Base-by-base conservation (phyloP, 2,888 invertebrate genomes). In the Dasypogon diadema region DNA sequence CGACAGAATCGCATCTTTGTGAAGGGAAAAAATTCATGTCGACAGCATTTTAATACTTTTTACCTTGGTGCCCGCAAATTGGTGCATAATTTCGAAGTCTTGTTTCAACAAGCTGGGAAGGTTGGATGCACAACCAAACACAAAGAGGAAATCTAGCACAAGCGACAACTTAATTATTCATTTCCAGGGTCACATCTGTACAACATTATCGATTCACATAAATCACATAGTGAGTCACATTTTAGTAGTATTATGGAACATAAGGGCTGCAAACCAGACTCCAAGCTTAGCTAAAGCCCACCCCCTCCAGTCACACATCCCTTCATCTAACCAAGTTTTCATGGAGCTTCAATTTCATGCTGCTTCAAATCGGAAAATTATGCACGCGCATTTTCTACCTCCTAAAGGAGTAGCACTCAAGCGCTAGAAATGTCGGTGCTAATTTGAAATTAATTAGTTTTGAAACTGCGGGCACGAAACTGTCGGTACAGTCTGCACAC, bases 151-250 rank as follows among this genome's bases (percentile, higher is more conserved):
- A 60, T 60, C 37, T 34, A 37, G 18, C 18, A 37, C 60, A 34
- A 60, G 60, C 37, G 60, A 37, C 60, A 60, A 60, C 60, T 60
- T 60, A 60, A 60, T 60, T 60, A 60, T 60, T 60, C 60, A 60
- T 60, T 60, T 60, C 37, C 60, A 60, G 60, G 60, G 37, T 12
- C 60, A 37, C 60, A 37, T 60, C n/a, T 60, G 60, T 37, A 21
- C 21, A 60, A 21, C 60, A 8, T 37, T 37, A 60, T 60, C 60
- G 42, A 18, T 37, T 60, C 34, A 16, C 10, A 37, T 60, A 60
- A 60, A 37, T 37, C 42, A 60, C 42, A 12, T 42, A 42, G 42
- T 42, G 42, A 42, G 42, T 42, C n/a, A 42, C 10, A 42, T 42
- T 42, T n/a, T 12, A 42, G 42, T 42, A 42, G 42, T n/a, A 42